Conservation (phyloP, 2,797 vertebrate genomes). For the Gadopsis marmoratus region DNA sequence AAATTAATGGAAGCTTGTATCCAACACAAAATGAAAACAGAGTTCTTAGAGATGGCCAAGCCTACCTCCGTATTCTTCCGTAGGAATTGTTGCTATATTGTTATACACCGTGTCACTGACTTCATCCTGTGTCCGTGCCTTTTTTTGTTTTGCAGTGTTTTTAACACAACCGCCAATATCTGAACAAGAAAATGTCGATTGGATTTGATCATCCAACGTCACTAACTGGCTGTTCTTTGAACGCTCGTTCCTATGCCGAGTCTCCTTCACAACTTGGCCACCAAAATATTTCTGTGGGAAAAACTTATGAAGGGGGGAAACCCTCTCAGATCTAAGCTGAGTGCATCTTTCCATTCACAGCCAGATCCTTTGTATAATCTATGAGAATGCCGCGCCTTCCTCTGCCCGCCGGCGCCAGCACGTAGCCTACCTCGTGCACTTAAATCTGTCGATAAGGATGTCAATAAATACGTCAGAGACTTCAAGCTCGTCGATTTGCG, state of each 20-base stretch:
- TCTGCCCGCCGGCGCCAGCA: conserved; percentile 50
- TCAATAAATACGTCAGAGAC: conserved; percentile 59
- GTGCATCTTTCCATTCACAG: conserved; percentile 66
- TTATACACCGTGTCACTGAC: neutral
- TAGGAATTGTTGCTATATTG: neutral
- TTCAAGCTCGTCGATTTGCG: conserved; percentile 19
- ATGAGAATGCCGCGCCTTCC: conserved; percentile 33
- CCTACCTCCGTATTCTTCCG: neutral
- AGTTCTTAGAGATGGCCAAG: neutral
- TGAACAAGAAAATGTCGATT: neutral
- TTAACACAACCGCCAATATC: neutral
- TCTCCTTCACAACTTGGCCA: neutral
- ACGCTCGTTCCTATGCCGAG: neutral
- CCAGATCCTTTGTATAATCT: conserved; percentile 42
- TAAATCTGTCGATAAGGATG: conserved; percentile 34
- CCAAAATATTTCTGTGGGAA: conserved; percentile 54
- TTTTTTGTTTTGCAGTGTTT: neutral
- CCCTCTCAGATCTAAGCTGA: conserved; percentile 19
- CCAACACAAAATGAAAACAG: conserved; percentile 61
- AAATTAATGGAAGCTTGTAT: conserved; percentile 45
- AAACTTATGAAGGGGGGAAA: conserved; percentile 15
- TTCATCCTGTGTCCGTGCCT: no score
- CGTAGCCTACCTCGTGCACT: conserved; percentile 19
- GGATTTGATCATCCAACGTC: neutral
- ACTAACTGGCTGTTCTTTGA: neutral